Evolutionary conservation across 2,113 vertebrate species (phyloP).

Genomic region (cat (Felis catus)): F.catus_Fca126_mat1.0 CM031417.1:29531501-29532000

Average conservation of each 20-base stretch:
- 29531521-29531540: background rate
- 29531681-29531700: background rate
- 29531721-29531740: background rate
- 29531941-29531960: background rate
- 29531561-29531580: background rate
- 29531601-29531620: background rate
- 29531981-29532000: background rate
- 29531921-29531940: background rate
- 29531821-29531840: background rate
- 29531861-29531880: background rate
- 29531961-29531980: background rate
- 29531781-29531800: background rate
- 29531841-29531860: background rate
- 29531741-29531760: background rate
- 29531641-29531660: background rate
- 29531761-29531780: background rate
- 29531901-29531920: background rate
- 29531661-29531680: background rate
- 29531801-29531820: background rate
- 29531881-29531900: background rate
- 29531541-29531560: background rate
- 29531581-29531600: background rate
- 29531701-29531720: background rate
- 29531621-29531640: background rate
- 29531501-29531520: background rate